Percentiles rank a stretch among this genome's conserved stretches.
phyloP scores from a whole-genome alignment of 2,113 vertebrate species.

The Probosciger aterrimus region DNA sequence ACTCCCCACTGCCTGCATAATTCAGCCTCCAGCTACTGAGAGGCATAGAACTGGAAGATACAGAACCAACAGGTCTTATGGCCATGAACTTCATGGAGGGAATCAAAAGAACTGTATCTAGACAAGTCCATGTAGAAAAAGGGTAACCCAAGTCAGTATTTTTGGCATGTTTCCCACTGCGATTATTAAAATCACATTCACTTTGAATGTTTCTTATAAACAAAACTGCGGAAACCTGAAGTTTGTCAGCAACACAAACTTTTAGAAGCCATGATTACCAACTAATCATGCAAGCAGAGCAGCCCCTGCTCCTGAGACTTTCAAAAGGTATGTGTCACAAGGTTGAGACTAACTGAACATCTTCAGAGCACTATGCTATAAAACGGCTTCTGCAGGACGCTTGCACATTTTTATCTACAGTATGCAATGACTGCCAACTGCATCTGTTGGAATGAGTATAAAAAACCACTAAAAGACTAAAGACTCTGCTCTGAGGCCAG shows the following conservation, averaged over 20 bases:
- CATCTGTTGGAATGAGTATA: background rate
- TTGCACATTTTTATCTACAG: background rate
- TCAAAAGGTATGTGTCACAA: background rate
- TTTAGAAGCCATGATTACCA: background rate
- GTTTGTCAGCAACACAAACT: background rate
- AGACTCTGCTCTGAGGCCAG: background rate
- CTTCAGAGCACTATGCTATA: background rate
- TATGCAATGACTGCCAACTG: background rate
- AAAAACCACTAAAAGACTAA: background rate
- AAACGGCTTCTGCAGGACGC: background rate
- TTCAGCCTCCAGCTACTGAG: background rate
- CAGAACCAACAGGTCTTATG: background rate
- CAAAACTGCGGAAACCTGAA: background rate
- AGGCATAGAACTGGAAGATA: background rate
- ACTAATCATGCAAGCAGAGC: background rate
- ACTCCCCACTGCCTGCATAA: background rate
- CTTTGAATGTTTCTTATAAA: background rate
- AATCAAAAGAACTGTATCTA: background rate
- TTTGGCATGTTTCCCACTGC: background rate
- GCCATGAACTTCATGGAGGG: background rate
- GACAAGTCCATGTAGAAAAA: background rate
- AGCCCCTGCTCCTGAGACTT: background rate
- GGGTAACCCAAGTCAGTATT: accelerated
- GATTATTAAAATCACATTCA: background rate
- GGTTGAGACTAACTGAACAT: background rate